Evolutionary conservation across 2,113 vertebrate species (phyloP).

Genomic region (Raja brachyura): DNA sequence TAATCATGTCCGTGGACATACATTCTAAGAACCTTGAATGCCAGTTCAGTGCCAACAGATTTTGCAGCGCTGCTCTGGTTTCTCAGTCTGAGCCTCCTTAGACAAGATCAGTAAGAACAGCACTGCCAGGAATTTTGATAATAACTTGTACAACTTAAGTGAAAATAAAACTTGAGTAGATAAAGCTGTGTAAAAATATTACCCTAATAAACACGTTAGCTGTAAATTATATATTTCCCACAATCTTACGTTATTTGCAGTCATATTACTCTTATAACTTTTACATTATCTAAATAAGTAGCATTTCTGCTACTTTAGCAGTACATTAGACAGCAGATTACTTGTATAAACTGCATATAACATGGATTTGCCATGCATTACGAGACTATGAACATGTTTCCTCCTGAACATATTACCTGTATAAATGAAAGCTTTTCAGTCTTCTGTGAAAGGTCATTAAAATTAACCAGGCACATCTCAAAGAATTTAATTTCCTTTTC

Average conservation of each 20-base stretch:
- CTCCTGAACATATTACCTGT: background rate
- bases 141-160: background rate
- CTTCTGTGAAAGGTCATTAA: slow-evolving; percentile 1
- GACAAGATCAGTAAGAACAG: background rate
- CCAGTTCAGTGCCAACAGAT: too few species aligned
- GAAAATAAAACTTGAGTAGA: background rate
- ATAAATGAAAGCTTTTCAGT: slow-evolving; percentile 25
- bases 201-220: background rate
- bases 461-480: background rate
- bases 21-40: too few species aligned
- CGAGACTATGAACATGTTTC: too few species aligned
- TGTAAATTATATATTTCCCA: background rate
- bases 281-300: too few species aligned
- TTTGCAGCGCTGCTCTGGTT: background rate
- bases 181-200: background rate
- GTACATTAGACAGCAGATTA: background rate
- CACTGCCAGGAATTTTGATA: background rate
- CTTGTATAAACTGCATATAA: background rate
- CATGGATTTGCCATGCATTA: too few species aligned
- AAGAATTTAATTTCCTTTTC: slow-evolving; percentile 13
- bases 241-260: background rate
- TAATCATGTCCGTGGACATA: too few species aligned
- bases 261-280: too few species aligned
- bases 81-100: background rate
- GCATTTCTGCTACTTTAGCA: background rate